Evolutionary conservation across 2,113 vertebrate genomes (phyloP), one percentile per base, ranked within the genome.

Genomic region (Albula glossodonta): DNA sequence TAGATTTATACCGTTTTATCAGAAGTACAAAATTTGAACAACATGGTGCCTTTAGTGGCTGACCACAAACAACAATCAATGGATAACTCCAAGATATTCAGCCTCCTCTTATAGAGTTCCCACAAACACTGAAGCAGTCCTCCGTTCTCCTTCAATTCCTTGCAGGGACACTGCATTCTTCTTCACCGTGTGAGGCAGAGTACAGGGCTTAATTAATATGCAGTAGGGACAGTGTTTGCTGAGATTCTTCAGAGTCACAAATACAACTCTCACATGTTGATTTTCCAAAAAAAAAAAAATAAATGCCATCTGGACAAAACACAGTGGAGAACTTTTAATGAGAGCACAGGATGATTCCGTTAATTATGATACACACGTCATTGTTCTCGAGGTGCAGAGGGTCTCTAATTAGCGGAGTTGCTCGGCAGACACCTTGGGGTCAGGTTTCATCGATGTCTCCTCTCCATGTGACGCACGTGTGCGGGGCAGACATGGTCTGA

Each of bases 301-400:
- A 41, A 77, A 51, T 19, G 17, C 82, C 82, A 84, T 50, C 52
- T 81, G 57, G 82, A 84, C 77, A 25, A 48, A 84, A 66, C 7
- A 17, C 74, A 41, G 53, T 4, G 0, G 17, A 83, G 2, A 83
- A 51, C 48, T 80, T 63, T 83, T 78, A 83, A 57, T 78, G 81
- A 48, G 17, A 15, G 19, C 22, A 48, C 60, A 70, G 63, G 80
- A 78, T 22, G 19, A 50, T 79, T 49, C 70, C 53, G 22, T 80
- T 60, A 83, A 60, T 79, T 86, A 83, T 78, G n/a, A 78, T 83
- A 83, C 51, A 15, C 51, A 31, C n/a, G 17, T 10, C 5, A 63
- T 25, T 2, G 15, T 63, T 56, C 51, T 48, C 48, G 2, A 41
- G 82, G 51, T 48, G 51, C 51, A 19, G 31, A 31, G 41, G 3